Conservation (phyloP, 53 echinoderm and acorn worm species). For the Paracentrotus lividus region DNA sequence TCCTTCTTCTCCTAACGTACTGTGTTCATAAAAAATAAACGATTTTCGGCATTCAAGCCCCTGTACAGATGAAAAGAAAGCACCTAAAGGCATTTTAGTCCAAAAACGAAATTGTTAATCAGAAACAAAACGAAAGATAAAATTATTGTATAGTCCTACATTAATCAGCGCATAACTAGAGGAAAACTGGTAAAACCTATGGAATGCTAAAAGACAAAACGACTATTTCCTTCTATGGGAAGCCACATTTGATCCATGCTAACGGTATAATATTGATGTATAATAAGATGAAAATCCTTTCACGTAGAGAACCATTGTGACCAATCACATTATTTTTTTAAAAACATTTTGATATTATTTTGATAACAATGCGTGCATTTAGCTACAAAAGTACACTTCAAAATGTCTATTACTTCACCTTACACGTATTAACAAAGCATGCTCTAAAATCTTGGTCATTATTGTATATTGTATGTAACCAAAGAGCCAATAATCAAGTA, state of each 20-base stretch:
- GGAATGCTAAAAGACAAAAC: constrained; percentile 35
- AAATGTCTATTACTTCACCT: too few species aligned
- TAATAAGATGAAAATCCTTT: too few species aligned
- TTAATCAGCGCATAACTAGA: background rate
- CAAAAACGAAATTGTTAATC: background rate
- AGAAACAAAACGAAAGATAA: background rate
- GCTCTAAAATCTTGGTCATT: too few species aligned
- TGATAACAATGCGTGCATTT: too few species aligned
- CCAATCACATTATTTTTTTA: too few species aligned
- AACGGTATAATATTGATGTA: too few species aligned
- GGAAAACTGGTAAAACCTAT: background rate
- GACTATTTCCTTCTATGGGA: background rate
- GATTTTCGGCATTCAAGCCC: constrained; percentile 17
- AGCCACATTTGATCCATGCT: background rate
- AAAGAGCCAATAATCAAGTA: too few species aligned
- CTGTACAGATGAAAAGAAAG: constrained; percentile 49
- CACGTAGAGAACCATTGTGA: too few species aligned
- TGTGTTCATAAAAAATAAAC: constrained; percentile 30
- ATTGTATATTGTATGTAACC: too few species aligned
- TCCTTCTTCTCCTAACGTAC: background rate
- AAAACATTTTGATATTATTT: too few species aligned
- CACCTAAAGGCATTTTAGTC: background rate
- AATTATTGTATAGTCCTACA: background rate
- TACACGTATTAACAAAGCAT: too few species aligned
- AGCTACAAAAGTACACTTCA: too few species aligned